Evolutionary conservation across 2,888 invertebrate species (phyloP).

Genomic region (Drosophila mayaguana): DNA sequence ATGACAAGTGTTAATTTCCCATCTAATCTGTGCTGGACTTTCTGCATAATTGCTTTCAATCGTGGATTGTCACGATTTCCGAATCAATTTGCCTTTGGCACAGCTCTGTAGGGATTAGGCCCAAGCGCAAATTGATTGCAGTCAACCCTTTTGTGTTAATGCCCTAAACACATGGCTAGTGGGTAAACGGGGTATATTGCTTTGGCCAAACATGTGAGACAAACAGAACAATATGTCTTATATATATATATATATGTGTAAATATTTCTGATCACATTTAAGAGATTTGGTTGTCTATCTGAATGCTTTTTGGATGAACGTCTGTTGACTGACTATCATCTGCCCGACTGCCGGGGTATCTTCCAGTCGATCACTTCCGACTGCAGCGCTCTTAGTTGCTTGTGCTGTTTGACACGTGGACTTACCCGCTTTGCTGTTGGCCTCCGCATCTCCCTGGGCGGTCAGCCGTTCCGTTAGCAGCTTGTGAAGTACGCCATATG

Average conservation of each 20-base stretch:
- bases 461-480: conserved; percentile 89
- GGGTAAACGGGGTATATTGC: neutral
- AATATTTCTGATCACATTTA: too few relatives aligned
- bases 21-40: conserved; percentile 61
- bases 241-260: too few relatives aligned
- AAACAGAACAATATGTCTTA: too few relatives aligned
- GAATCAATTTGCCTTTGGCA: conserved; percentile 64
- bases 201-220: neutral
- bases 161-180: neutral
- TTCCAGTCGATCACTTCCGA: neutral
- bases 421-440: conserved; percentile 94
- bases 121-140: conserved; percentile 31
- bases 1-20: conserved; percentile 58
- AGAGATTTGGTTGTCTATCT: too few relatives aligned
- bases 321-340: neutral
- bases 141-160: neutral
- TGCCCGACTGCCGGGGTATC: neutral
- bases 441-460: conserved; percentile 88
- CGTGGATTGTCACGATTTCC: conserved; percentile 46
- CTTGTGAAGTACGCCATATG: conserved; percentile 91
- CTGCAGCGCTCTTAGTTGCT: neutral
- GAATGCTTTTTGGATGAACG: too few relatives aligned
- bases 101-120: conserved; percentile 54
- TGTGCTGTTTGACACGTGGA: conserved; percentile 47
- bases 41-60: conserved; percentile 67